Percentiles rank a stretch among this genome's conserved stretches.
Conservation (phyloP, 35 echinoderm and acorn worm species). For the Nesometra sesokonis region DNA sequence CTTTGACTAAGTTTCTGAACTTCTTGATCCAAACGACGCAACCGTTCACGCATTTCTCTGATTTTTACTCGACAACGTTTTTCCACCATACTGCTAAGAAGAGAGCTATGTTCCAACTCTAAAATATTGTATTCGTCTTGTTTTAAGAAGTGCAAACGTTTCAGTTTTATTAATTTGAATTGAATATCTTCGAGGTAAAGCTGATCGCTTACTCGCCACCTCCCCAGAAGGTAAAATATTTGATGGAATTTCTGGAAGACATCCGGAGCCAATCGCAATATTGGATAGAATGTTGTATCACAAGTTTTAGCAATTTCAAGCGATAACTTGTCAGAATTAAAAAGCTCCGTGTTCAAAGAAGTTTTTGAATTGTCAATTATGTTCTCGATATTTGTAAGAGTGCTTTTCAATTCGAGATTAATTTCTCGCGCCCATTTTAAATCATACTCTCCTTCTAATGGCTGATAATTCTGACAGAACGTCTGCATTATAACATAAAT, state of each 20-base stretch:
- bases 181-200: conserved; percentile 92
- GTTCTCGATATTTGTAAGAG: conserved; percentile 32
- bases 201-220: conserved; percentile 91
- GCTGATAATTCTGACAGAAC: conserved; percentile 85
- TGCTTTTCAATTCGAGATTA: conserved; percentile 73
- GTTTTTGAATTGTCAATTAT: conserved; percentile 34
- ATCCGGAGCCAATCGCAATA: conserved; percentile 76
- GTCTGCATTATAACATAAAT: conserved; percentile 53
- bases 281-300: conserved; percentile 67
- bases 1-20: conserved; percentile 33
- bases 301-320: conserved; percentile 81
- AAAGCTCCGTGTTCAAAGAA: conserved; percentile 56
- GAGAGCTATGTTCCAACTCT: conserved; percentile 73
- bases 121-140: conserved; percentile 88
- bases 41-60: conserved; percentile 59
- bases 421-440: conserved; percentile 74
- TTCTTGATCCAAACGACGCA: conserved; percentile 65
- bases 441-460: conserved; percentile 81
- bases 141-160: conserved; percentile 68
- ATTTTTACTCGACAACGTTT: conserved; percentile 76
- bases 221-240: conserved; percentile 61
- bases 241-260: conserved; percentile 96
- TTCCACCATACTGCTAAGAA: conserved; percentile 73
- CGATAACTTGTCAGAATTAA: conserved; percentile 86
- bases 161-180: conserved; percentile 76